A percentile compares a stretch with the other conserved stretches of the same genome.
phyloP scores from a whole-genome alignment of 2,113 vertebrate genomes.

The pig (Sus scrofa) region T2T-Sscrofa CM000813.6:115387001-115387500 shows the following conservation, averaged over 20 bases:
- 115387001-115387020: neutral
- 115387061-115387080: conserved; percentile 71
- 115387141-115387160: neutral
- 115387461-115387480: conserved; percentile 28
- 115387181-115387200: conserved; percentile 66
- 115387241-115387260: neutral
- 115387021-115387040: neutral
- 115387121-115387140: conserved; percentile 60
- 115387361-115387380: conserved; percentile 51
- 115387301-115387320: conserved; percentile 44
- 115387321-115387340: conserved; percentile 27
- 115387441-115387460: neutral
- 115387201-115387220: conserved; percentile 59
- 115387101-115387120: conserved; percentile 54
- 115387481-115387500: neutral
- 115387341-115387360: conserved; percentile 50
- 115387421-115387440: conserved; percentile 17
- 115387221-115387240: conserved; percentile 19
- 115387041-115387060: neutral
- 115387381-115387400: neutral
- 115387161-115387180: conserved; percentile 51
- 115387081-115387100: conserved; percentile 38
- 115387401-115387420: conserved; percentile 31
- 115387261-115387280: conserved; percentile 38
- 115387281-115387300: conserved; percentile 46